These are phyloP conservation scores for Dicrostonyx torquatus DNA, from an alignment of 2,797 vertebrate genomes.

Conservation along the genomic window DNA sequence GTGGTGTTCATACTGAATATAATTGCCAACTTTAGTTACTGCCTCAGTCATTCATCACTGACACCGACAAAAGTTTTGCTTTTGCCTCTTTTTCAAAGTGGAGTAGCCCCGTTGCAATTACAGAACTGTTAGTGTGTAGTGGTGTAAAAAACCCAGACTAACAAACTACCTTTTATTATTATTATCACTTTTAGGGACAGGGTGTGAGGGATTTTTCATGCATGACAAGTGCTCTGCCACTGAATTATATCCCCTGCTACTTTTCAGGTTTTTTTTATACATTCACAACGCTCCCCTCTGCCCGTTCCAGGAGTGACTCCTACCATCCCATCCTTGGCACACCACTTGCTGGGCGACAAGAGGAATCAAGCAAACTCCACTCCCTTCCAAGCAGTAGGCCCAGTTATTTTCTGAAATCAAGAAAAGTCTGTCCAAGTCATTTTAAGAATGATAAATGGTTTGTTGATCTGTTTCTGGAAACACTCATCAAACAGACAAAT, in stretches of 20 bases:
- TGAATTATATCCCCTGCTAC: not conserved
- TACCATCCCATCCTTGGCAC: not conserved
- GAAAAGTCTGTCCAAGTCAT: constrained; percentile 28
- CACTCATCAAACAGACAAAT: constrained; percentile 39
- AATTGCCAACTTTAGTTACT: constrained; percentile 37
- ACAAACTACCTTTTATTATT: not conserved
- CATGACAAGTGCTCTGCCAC: not conserved
- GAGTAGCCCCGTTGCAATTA: not conserved
- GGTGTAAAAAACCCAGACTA: not conserved
- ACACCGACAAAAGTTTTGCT: not conserved
- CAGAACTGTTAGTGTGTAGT: not conserved
- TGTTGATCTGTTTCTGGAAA: constrained; percentile 58
- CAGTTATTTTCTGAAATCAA: constrained; percentile 39
- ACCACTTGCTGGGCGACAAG: not conserved
- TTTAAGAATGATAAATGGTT: constrained; percentile 35
- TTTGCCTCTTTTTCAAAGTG: not conserved
- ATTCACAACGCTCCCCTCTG: not conserved
- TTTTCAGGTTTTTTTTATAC: constrained; percentile 36
- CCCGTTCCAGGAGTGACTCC: not conserved
- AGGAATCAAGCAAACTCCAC: not conserved
- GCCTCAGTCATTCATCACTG: not conserved
- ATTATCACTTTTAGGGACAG: not conserved
- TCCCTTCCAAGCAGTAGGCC: not conserved
- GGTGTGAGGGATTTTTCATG: not conserved
- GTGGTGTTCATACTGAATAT: not conserved